Evolutionary conservation across 2,797 vertebrate species (phyloP).

Genomic region (Schizopygopsis pylzovi): DNA sequence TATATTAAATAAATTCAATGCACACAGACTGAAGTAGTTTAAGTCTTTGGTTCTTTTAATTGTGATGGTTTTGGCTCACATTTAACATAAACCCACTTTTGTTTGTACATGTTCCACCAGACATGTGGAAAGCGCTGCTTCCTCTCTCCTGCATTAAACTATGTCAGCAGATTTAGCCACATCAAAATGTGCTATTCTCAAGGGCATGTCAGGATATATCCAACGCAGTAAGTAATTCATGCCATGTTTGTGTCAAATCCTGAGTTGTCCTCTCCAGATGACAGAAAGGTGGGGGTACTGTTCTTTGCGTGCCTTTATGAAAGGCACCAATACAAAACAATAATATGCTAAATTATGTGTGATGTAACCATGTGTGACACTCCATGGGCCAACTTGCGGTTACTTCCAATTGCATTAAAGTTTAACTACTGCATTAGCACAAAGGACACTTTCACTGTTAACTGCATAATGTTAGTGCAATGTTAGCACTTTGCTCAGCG

Average conservation of each 20-base stretch:
- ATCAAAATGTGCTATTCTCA: conserved; percentile 38
- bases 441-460: background rate
- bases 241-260: conserved; percentile 43
- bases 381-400: conserved; percentile 25
- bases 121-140: conserved; percentile 12
- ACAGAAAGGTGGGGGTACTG: conserved; percentile 23
- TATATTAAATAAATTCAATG: no score
- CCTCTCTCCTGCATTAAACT: conserved; percentile 9
- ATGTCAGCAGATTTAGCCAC: conserved; percentile 40
- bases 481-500: background rate
- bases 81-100: no score
- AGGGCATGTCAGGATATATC: conserved; percentile 48
- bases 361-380: conserved; percentile 3
- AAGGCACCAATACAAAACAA: conserved; percentile 10
- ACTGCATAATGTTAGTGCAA: conserved; percentile 7
- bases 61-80: no score
- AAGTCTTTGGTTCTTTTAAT: no score
- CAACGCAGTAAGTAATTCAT: conserved; percentile 46
- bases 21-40: no score
- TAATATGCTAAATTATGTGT: conserved; percentile 29
- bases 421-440: conserved; percentile 34
- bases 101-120: conserved; percentile 25
- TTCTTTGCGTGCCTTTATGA: conserved; percentile 10
- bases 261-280: conserved; percentile 8
- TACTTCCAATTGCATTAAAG: conserved; percentile 40